These are phyloP conservation scores for Anarrhichthys ocellatus DNA, from an alignment of 2,113 vertebrate genomes.

Conservation along the genomic window DNA sequence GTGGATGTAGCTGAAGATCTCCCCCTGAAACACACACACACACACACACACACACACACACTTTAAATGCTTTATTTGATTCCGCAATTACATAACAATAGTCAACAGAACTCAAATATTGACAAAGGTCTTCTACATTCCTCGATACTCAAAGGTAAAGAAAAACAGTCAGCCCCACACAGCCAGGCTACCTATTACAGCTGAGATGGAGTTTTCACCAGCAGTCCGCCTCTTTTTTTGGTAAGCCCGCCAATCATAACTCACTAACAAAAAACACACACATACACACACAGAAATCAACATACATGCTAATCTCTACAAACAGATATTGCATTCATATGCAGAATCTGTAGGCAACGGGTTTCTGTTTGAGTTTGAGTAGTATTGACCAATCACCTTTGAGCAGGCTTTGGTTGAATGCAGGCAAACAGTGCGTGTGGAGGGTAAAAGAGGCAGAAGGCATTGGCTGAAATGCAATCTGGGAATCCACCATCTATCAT, in stretches of 20 bases:
- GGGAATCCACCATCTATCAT: too few relatives aligned
- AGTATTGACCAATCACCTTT: too few relatives aligned
- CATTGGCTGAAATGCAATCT: too few relatives aligned
- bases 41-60: neutral
- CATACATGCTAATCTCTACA: neutral
- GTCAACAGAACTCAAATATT: neutral
- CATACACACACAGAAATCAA: neutral
- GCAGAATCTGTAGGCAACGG: too few relatives aligned
- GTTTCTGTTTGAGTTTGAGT: too few relatives aligned
- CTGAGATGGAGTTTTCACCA: neutral
- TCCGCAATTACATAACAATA: too few relatives aligned
- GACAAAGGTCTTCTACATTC: neutral
- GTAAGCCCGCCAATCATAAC: neutral
- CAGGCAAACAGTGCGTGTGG: too few relatives aligned
- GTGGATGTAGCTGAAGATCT: slow-evolving; percentile 95
- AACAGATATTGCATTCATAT: neutral
- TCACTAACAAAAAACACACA: neutral
- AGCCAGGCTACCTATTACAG: neutral
- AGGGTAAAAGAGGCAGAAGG: too few relatives aligned
- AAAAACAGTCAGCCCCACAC: neutral
- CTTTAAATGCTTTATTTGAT: neutral
- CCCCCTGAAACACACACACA: slow-evolving; percentile 82
- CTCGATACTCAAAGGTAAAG: neutral
- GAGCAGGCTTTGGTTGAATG: too few relatives aligned
- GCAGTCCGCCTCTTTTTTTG: neutral